Evolutionary conservation across 2,113 vertebrate genomes (phyloP).

Genomic region (Sander lucioperca): DNA sequence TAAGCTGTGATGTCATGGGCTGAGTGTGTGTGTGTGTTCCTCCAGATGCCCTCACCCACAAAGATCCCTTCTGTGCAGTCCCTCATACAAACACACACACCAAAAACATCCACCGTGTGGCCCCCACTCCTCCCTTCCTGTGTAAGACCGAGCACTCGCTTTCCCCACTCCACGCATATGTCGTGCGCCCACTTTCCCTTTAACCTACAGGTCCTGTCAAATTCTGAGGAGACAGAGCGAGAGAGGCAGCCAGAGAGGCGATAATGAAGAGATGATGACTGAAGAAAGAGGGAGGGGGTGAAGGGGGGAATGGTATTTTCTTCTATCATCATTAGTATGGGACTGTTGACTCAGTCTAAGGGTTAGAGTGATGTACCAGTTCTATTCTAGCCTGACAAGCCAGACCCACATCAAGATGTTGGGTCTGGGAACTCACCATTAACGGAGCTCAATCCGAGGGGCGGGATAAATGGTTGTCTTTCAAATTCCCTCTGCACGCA

Average conservation of each 20-base stretch:
- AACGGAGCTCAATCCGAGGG: too few species aligned
- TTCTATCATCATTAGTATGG: constrained; percentile 57
- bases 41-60: constrained; percentile 70
- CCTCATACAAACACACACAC: constrained; percentile 30
- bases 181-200: constrained; percentile 24
- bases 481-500: too few species aligned
- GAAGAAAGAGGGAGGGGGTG: constrained; percentile 46
- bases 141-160: constrained; percentile 33
- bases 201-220: constrained; percentile 42
- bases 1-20: constrained; percentile 79
- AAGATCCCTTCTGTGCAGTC: constrained; percentile 72
- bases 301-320: constrained; percentile 40
- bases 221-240: not conserved
- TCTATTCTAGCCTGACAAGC: constrained; percentile 8
- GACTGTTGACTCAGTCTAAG: constrained; percentile 50
- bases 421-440: too few species aligned
- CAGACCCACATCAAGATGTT: too few species aligned
- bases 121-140: constrained; percentile 60
- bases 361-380: constrained; percentile 11
- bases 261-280: constrained; percentile 73
- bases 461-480: too few species aligned
- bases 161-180: not conserved
- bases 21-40: constrained; percentile 52
- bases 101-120: constrained; percentile 67
- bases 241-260: not conserved